Conservation (phyloP, 2,113 vertebrate genomes). For the Nettapus auritus region DNA sequence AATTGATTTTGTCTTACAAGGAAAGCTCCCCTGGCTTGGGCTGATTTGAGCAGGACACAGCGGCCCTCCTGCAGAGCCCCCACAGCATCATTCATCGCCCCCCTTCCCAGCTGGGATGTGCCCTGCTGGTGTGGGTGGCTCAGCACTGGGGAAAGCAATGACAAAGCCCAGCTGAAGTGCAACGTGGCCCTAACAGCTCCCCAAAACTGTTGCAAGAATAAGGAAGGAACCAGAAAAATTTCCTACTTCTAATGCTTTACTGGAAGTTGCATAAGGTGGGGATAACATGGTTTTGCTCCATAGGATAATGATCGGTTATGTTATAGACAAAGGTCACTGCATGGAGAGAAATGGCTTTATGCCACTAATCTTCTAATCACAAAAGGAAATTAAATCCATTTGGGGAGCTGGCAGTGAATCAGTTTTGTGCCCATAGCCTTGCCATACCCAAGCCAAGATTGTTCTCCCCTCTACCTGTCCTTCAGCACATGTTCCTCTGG, state of each 20-base stretch:
- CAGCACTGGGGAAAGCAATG: background rate
- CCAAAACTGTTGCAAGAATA: background rate
- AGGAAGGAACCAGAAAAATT: slow-evolving; percentile 20
- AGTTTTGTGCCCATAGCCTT: rapidly evolving
- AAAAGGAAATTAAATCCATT: background rate
- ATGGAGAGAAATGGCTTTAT: background rate
- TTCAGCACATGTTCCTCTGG: background rate
- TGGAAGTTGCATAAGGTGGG: background rate
- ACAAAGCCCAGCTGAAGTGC: background rate
- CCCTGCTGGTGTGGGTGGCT: background rate
- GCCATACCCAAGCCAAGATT: background rate
- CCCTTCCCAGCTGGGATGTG: background rate
- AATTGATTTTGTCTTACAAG: background rate
- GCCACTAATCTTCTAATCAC: background rate
- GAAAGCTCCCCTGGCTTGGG: background rate
- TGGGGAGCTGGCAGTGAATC: background rate
- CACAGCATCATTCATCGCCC: rapidly evolving
- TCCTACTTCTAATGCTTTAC: background rate
- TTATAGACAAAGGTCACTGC: background rate
- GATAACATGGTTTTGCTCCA: background rate
- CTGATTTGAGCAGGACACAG: background rate
- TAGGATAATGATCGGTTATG: background rate
- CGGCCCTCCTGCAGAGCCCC: background rate
- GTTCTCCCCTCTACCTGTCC: background rate
- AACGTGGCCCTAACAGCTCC: background rate